Evolutionary conservation across 2,113 vertebrate genomes (phyloP).

Genomic region (Gopherus evgoodei): DNA sequence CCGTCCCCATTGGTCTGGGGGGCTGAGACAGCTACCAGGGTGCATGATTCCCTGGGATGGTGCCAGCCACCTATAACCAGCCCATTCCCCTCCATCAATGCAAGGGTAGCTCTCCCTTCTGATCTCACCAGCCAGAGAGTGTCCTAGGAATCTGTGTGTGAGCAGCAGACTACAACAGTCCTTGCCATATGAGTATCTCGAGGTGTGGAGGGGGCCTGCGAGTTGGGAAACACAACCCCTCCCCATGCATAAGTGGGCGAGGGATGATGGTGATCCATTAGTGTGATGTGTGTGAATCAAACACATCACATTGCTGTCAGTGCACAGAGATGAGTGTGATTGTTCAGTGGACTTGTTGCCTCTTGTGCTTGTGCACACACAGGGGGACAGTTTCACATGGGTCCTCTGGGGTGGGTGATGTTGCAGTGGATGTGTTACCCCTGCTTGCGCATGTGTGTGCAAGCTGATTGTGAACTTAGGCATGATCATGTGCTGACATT

Average conservation of each 20-base stretch:
- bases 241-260: not conserved
- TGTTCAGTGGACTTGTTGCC: not conserved
- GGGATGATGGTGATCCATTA: not conserved
- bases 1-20: not conserved
- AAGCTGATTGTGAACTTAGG: not conserved
- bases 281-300: not conserved
- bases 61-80: not conserved
- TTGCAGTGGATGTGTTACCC: not conserved
- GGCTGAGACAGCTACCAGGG: not conserved
- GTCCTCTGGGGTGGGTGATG: not conserved
- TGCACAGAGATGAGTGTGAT: not conserved
- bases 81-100: not conserved
- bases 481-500: not conserved
- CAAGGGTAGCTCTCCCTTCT: constrained; percentile 32
- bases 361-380: not conserved
- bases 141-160: not conserved
- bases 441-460: not conserved
- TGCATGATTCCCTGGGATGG: not conserved
- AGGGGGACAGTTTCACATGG: not conserved
- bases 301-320: not conserved
- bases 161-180: not conserved
- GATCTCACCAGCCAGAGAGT: not conserved
- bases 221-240: not conserved
- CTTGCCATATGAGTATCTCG: not conserved
- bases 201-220: not conserved